phyloP scores from a whole-genome alignment of 2,888 invertebrate genomes.

The Malachius bipustulatus region DNA sequence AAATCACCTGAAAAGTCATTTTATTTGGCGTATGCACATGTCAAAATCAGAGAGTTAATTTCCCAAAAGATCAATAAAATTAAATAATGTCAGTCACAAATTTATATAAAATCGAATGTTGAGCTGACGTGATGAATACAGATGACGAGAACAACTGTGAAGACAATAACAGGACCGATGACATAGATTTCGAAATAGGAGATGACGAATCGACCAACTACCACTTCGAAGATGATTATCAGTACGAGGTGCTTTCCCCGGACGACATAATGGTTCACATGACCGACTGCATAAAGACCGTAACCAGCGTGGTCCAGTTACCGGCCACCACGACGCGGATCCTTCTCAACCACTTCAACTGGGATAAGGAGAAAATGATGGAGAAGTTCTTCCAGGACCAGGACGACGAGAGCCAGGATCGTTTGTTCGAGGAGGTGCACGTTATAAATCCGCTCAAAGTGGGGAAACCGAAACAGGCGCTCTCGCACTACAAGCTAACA shows the following conservation, averaged over 20 bases:
- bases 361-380: constrained; percentile 98
- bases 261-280: constrained; percentile 96
- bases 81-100: too few species aligned
- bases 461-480: constrained; percentile 55
- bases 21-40: too few species aligned
- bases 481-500: constrained; percentile 60
- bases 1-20: too few species aligned
- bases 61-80: too few species aligned
- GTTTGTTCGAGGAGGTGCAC: constrained; percentile 86
- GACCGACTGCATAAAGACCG: constrained; percentile 94
- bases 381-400: constrained; percentile 95
- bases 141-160: constrained; percentile 90
- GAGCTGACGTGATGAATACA: too few species aligned
- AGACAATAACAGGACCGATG: constrained; percentile 88
- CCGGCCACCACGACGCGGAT: constrained; percentile 84
- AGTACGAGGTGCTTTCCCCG: constrained; percentile 87
- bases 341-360: constrained; percentile 94
- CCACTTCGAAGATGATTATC: constrained; percentile 81
- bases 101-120: too few species aligned
- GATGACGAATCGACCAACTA: constrained; percentile 66
- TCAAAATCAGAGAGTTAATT: too few species aligned
- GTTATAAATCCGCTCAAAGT: constrained; percentile 89
- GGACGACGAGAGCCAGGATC: constrained; percentile 92
- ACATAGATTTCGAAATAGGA: constrained; percentile 87
- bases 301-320: constrained; percentile 89